phyloP scores from a whole-genome alignment of 2,888 invertebrate genomes.

The Acanthosoma haemorrhoidale region DNA sequence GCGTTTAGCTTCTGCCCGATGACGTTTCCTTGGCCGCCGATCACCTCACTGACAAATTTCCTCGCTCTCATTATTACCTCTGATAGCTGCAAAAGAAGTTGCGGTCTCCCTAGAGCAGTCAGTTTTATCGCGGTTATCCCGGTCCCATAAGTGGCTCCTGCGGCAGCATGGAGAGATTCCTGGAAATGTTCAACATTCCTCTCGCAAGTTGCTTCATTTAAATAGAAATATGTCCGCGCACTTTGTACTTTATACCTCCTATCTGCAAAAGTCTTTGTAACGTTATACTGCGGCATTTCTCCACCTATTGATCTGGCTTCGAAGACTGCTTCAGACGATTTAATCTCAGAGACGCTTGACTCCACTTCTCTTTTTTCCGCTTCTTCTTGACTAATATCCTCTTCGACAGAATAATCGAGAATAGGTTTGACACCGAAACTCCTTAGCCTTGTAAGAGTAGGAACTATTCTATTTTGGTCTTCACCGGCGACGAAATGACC shows the following conservation, averaged over 20 bases:
- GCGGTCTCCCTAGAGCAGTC: slow-evolving; percentile 94
- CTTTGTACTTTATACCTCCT: slow-evolving; percentile 87
- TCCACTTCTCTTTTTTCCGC: slow-evolving; percentile 90
- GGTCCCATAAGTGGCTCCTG: slow-evolving; percentile 88
- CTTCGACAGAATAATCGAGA: slow-evolving; percentile 97
- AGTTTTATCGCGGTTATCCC: slow-evolving; percentile 96
- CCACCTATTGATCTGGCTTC: slow-evolving; percentile 57
- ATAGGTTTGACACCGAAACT: slow-evolving; percentile 99
- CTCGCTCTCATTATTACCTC: slow-evolving; percentile 95
- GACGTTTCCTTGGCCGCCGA: slow-evolving; percentile 67
- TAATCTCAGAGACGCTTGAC: slow-evolving; percentile 53
- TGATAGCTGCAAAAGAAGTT: slow-evolving; percentile 89
- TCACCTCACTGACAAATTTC: slow-evolving; percentile 86
- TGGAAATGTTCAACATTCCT: slow-evolving; percentile 93
- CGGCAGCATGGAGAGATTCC: slow-evolving; percentile 90
- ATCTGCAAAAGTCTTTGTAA: slow-evolving; percentile 88
- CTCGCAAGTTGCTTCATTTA: slow-evolving; percentile 96
- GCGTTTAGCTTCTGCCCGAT: slow-evolving; percentile 79
- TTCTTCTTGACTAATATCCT: slow-evolving; percentile 87
- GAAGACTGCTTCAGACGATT: neutral
- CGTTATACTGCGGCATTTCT: slow-evolving; percentile 72
- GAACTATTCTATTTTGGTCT: slow-evolving; percentile 78
- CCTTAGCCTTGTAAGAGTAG: slow-evolving; percentile 74
- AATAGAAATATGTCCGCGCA: slow-evolving; percentile 96
- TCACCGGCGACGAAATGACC: slow-evolving; percentile 99